Evolutionary conservation across 1,140 invertebrate species (phyloP), one percentile per base, ranked within the genome.

Genomic region (Drosophila subpulchrella): DNA sequence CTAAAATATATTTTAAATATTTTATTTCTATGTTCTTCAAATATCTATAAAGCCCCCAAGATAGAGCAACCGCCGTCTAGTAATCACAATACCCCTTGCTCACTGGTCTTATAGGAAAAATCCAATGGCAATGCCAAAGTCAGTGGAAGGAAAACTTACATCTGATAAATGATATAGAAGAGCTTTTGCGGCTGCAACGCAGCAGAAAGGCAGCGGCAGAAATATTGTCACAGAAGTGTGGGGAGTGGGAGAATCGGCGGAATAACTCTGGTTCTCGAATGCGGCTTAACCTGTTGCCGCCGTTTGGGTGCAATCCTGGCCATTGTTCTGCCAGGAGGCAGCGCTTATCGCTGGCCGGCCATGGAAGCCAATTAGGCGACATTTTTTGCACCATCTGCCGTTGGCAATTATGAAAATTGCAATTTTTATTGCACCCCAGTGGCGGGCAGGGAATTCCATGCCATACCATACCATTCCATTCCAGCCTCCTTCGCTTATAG

Each of bases 121-220:
- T 27, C 54, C 66, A 84, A 65, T 89, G 61, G 73, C 85, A 78
- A 84, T 75, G 72, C 70, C 61, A 85, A 65, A 82, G 83, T 68
- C 65, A 63, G 68, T 73, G 75, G 47, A 38, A 34, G 78, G 67
- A 81, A 75, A 83, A 88, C 85, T 88, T 88, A 88, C 84, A 88
- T 88, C 84, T 88, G 84, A 89, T 88, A 88, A 89, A 89, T 88
- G 76, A 88, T 88, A 78, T 84, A 88, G 77, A 62, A 78, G 82
- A 68, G 75, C 74, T 81, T 57, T 70, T 75, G 61, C 47, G 55
- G 59, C 72, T 62, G 57, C 66, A 80, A 63, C 54, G 54, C 47
- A 62, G 47, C 7, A 34, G 8, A 34, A 34, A 8, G 12, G 50
- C 58, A 58, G 27, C 39, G n/a, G 48, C 53, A 75, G 81, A 88